phyloP scores from a whole-genome alignment of 1,140 invertebrate species.

The Orius laevigatus region DNA sequence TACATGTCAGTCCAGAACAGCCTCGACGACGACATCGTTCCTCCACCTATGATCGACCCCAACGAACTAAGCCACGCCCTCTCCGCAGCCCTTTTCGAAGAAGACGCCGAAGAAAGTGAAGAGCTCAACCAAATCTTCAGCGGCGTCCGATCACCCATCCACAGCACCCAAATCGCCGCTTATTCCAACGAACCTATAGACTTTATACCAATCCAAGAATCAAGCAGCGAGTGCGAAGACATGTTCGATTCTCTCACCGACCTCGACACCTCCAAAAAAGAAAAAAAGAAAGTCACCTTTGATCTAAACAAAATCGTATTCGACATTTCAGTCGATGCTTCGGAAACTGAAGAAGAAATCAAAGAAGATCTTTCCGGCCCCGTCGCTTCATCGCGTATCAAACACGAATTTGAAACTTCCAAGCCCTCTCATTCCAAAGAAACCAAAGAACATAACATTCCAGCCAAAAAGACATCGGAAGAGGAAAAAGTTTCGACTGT shows the following conservation, averaged over 20 bases:
- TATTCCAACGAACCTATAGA: not conserved
- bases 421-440: too few relatives aligned
- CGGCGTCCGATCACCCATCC: not conserved
- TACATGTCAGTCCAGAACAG: not conserved
- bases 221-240: not conserved
- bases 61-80: not conserved
- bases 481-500: too few relatives aligned
- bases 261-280: not conserved
- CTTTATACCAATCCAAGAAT: not conserved
- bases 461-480: too few relatives aligned
- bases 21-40: not conserved
- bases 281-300: not conserved
- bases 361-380: too few relatives aligned
- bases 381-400: too few relatives aligned
- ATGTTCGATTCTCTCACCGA: not conserved
- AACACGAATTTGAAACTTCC: too few relatives aligned
- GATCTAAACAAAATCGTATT: not conserved
- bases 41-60: not conserved
- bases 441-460: too few relatives aligned
- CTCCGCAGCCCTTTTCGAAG: conserved; percentile 5
- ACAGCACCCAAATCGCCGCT: not conserved
- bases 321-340: too few relatives aligned
- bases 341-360: too few relatives aligned
- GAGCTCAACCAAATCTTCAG: not conserved
- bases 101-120: not conserved